Evolutionary conservation across 37 sponge, comb jelly and placozoan species (phyloP).

Genomic region (Cladorhizidae sp.): DNA sequence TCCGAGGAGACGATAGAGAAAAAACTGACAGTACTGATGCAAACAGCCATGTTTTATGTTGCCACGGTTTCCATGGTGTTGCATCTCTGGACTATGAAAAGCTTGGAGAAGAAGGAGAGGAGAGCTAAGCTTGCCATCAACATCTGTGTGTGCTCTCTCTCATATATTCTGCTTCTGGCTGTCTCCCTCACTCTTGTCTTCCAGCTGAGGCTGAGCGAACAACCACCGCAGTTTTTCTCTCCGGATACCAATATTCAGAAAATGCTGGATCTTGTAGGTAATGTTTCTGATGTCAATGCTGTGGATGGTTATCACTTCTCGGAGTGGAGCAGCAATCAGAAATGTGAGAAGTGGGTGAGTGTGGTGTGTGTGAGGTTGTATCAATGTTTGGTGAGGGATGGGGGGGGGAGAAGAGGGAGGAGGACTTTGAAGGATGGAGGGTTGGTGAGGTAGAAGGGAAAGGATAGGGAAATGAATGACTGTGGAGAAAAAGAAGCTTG

Average conservation of each 20-base stretch:
- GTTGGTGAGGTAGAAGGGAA: too few species aligned
- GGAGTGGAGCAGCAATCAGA: conserved; percentile 14
- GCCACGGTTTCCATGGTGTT: not conserved
- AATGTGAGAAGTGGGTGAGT: not conserved
- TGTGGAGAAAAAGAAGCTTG: too few species aligned
- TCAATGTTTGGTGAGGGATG: not conserved
- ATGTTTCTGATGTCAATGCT: conserved; percentile 33
- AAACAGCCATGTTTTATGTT: not conserved
- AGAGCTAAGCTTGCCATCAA: not conserved
- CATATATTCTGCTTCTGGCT: not conserved
- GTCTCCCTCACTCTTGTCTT: not conserved
- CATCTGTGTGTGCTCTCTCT: not conserved
- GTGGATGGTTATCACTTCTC: conserved; percentile 38
- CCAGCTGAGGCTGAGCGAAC: conserved; percentile 42
- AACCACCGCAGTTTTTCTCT: conserved; percentile 74
- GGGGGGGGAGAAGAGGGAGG: not conserved
- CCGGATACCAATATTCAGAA: conserved; percentile 76
- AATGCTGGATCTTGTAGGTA: conserved; percentile 73
- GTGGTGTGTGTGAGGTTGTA: not conserved
- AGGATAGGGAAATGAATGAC: too few species aligned
- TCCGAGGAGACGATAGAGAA: not conserved
- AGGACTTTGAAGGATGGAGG: not conserved
- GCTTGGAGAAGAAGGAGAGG: not conserved
- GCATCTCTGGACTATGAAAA: not conserved
- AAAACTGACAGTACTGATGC: not conserved